Percentiles rank a stretch among this genome's conserved stretches.
These are phyloP conservation scores for Campylomormyrus tamandua DNA, from an alignment of 2,113 vertebrate species.

Conservation along the genomic window DNA sequence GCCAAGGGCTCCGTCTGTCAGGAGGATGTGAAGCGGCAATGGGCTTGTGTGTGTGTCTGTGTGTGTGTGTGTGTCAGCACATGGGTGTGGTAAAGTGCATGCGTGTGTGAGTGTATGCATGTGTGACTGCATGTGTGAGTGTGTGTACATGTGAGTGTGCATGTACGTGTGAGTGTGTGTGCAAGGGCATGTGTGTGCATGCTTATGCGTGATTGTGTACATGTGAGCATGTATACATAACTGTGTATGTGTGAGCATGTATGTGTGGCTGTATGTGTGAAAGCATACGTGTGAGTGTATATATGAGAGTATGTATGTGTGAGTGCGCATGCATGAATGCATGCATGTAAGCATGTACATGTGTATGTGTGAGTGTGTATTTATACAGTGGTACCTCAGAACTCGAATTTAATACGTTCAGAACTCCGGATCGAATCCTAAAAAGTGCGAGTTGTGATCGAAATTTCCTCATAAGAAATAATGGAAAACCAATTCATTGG, in stretches of 20 bases:
- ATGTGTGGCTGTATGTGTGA: not conserved
- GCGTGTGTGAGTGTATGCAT: not conserved
- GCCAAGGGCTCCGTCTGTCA: not conserved
- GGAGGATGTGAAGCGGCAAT: conserved; percentile 11
- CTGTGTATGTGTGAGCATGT: not conserved
- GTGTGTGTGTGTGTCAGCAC: not conserved
- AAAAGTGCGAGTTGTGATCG: too few species aligned
- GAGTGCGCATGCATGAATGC: not conserved
- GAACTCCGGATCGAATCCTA: too few species aligned
- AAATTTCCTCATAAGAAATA: too few species aligned
- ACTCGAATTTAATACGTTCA: too few species aligned
- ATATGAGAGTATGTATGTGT: not conserved
- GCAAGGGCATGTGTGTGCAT: not conserved
- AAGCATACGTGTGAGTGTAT: not conserved
- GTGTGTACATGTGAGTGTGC: not conserved
- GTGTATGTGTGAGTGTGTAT: not conserved
- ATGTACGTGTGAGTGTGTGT: not conserved
- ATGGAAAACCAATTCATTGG: too few species aligned
- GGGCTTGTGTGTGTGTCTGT: not conserved
- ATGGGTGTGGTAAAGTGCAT: not conserved
- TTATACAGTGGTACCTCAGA: not conserved
- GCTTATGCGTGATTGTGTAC: not conserved
- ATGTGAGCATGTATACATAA: not conserved
- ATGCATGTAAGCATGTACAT: too few species aligned
- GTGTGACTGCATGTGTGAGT: not conserved